Conservation (phyloP, 35 echinoderm and acorn worm genomes). For the Holothuria glaberrima region DNA sequence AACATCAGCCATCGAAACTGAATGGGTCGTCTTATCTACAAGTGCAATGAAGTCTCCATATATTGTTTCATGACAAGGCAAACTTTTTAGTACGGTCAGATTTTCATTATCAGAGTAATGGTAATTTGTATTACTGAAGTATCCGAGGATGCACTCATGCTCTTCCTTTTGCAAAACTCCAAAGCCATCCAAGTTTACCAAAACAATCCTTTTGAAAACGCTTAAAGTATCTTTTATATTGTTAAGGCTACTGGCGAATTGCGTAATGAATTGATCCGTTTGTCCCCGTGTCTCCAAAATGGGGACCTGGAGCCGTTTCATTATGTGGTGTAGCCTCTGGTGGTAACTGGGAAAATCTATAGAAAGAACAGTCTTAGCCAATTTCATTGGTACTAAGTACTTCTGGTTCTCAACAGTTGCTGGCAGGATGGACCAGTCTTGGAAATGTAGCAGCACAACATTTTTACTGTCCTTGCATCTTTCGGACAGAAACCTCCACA, state of each 20-base stretch:
- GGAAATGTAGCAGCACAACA: no score
- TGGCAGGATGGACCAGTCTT: constrained; percentile 8
- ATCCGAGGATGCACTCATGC: background rate
- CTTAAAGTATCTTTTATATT: background rate
- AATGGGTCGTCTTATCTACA: background rate
- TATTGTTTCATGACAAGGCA: background rate
- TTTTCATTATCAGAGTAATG: no score
- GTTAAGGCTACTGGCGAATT: background rate
- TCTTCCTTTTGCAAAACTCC: background rate
- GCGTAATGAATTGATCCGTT: background rate
- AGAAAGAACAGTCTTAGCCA: background rate
- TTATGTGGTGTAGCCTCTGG: background rate
- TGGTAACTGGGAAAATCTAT: background rate
- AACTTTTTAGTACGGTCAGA: background rate
- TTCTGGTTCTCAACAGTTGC: background rate
- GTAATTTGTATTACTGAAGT: background rate
- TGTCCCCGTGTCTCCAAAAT: background rate
- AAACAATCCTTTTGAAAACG: background rate
- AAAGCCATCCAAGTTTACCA: background rate
- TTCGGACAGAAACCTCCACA: background rate
- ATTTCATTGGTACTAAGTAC: background rate
- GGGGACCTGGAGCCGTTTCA: background rate
- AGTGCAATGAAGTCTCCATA: background rate
- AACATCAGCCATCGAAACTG: background rate
- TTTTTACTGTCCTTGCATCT: background rate